Base-by-base conservation (phyloP, 2,113 vertebrate genomes). In the Bolborhynchus lineola region DNA sequence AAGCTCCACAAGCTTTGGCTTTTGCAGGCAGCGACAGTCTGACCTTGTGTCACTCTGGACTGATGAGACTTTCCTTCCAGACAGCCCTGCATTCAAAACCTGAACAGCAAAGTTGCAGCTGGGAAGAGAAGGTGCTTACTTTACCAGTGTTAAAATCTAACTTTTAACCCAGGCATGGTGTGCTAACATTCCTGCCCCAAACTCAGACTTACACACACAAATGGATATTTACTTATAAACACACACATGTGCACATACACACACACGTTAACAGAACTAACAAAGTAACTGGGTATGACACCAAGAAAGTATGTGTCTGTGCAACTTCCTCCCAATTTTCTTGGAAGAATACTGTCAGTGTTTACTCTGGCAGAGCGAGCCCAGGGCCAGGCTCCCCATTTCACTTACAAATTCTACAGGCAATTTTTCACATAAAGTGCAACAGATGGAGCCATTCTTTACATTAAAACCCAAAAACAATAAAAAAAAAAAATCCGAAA, bases 21-120 rank as follows among this genome's bases (percentile, higher is more conserved):
- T 60, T 31, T 2, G 1, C 41, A 57, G 35, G 31, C 39, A 65
- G 55, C 1, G 0, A 28, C 0, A 1, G 37, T 19, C 41, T 41
- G 28, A 68, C 10, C 31, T 52, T 55, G 26, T 25, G 16, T 14
- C 2, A 2, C 11, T 39, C 25, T 46, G 8, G 23, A 39, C 13
- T 31, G 14, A 31, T 31, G 37, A 47, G 55, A 23, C 21, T 59
- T 72, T 75, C 20, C 50, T 71, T 67, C 39, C 81, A 82, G 64
- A 41, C 2, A 53, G 39, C 50, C 16, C 29, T 53, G 25, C 15
- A 33, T 33, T 76, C 64, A 46, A 71, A 69, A 65, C 19, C 20
- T 59, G 50, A 86, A 47, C 5, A 59, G 14, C 64, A 42, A 49
- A 90, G 41, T 15, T 46, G 52, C 53, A 78, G 14, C 9, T 26